These are phyloP conservation scores for Habroteleia sp. DNA, from an alignment of 2,888 invertebrate species.

Conservation along the genomic window DNA sequence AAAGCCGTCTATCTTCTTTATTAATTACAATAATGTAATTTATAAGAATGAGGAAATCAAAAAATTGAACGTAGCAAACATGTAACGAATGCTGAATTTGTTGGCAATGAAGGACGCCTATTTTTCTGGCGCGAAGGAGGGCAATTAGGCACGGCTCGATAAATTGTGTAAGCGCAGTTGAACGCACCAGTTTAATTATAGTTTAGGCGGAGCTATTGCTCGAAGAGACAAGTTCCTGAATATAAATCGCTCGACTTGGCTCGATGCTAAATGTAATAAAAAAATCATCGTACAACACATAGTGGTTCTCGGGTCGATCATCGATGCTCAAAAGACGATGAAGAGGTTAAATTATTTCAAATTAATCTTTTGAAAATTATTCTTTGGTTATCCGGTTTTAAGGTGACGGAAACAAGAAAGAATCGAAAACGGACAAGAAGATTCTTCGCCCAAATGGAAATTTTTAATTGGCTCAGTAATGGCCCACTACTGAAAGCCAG, in stretches of 20 bases:
- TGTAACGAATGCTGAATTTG: slow-evolving; percentile 63
- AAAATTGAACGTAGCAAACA: slow-evolving; percentile 50
- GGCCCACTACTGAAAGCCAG: too few relatives aligned
- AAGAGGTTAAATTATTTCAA: slow-evolving; percentile 38
- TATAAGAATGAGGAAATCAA: slow-evolving; percentile 54
- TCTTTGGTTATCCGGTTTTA: slow-evolving; percentile 8
- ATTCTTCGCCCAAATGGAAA: slow-evolving; percentile 7
- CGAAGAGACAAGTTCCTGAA: slow-evolving; percentile 57
- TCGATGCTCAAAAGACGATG: slow-evolving; percentile 30
- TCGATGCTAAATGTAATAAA: slow-evolving; percentile 56
- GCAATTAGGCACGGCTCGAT: slow-evolving; percentile 67
- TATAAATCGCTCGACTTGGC: slow-evolving; percentile 56
- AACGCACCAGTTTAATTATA: slow-evolving; percentile 68
- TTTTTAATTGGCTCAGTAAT: too few relatives aligned
- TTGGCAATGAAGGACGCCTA: slow-evolving; percentile 63
- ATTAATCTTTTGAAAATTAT: slow-evolving; percentile 46
- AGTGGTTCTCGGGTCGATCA: slow-evolving; percentile 50
- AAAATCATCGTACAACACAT: slow-evolving; percentile 49
- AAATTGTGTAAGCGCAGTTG: slow-evolving; percentile 67
- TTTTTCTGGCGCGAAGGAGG: slow-evolving; percentile 63
- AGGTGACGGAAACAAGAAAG: slow-evolving; percentile 16
- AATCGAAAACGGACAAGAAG: slow-evolving; percentile 7
- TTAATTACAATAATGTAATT: slow-evolving; percentile 39
- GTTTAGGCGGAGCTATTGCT: slow-evolving; percentile 63
- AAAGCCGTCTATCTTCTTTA: too few relatives aligned